These are phyloP conservation scores for Pristionchus exspectatus DNA, from an alignment of 2,888 invertebrate genomes.

Conservation along the genomic window DNA sequence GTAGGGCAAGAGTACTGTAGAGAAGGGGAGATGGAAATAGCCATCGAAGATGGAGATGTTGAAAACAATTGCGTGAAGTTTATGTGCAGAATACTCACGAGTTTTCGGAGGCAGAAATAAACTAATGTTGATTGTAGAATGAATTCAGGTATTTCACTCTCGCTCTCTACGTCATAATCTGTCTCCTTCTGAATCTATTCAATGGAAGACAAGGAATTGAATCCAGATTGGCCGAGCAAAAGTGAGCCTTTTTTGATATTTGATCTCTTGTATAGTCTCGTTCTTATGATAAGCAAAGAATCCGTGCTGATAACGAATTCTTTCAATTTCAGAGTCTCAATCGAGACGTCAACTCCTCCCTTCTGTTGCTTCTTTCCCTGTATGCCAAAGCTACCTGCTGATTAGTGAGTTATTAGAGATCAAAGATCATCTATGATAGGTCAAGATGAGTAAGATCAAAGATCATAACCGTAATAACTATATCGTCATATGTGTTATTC, in stretches of 20 bases:
- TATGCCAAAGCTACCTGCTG: slow-evolving; percentile 73
- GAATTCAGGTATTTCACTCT: slow-evolving; percentile 73
- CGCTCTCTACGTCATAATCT: slow-evolving; percentile 75
- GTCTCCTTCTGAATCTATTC: slow-evolving; percentile 75
- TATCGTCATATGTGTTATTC: no score
- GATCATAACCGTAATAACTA: neutral
- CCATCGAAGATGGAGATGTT: neutral
- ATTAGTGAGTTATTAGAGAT: slow-evolving; percentile 61
- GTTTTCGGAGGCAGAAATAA: neutral
- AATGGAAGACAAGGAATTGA: slow-evolving; percentile 62
- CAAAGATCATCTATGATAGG: neutral
- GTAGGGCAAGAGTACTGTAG: neutral
- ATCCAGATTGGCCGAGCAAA: slow-evolving; percentile 4
- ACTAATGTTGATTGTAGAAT: neutral
- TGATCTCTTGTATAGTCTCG: neutral
- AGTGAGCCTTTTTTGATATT: neutral
- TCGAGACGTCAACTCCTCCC: slow-evolving; percentile 70
- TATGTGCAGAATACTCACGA: neutral
- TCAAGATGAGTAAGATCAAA: neutral
- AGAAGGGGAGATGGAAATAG: neutral
- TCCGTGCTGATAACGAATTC: neutral
- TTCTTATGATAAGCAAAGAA: neutral
- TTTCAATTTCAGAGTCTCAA: neutral
- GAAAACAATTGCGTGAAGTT: neutral
- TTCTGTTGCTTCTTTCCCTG: slow-evolving; percentile 77